Percentiles rank a stretch among this genome's conserved stretches.
Conservation (phyloP, 2,888 invertebrate species). For the Melanargia galathea region DNA sequence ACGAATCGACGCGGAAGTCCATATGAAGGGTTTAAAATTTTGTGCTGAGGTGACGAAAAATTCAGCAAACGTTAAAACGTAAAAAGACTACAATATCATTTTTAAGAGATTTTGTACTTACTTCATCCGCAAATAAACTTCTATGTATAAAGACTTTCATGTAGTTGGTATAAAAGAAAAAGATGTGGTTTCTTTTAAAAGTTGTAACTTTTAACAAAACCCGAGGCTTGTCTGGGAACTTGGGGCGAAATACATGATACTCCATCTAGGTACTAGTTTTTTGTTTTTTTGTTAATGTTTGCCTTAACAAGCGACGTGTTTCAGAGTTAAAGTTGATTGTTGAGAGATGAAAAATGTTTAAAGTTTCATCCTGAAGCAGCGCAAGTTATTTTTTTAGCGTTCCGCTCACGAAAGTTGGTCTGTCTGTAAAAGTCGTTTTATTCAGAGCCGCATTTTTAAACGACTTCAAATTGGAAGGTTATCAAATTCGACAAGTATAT, state of each 20-base stretch:
- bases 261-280: conserved; percentile 10
- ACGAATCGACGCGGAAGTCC: too few species aligned
- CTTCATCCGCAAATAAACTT: conserved; percentile 17
- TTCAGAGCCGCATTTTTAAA: too few species aligned
- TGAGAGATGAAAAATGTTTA: background rate
- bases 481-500: too few species aligned
- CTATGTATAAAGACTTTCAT: conserved; percentile 34
- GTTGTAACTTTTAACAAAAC: conserved; percentile 50
- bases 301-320: conserved; percentile 14
- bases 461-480: too few species aligned
- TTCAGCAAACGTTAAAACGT: background rate
- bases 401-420: too few species aligned
- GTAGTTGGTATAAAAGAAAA: conserved; percentile 44
- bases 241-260: conserved; percentile 28
- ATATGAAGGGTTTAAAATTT: too few species aligned
- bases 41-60: background rate
- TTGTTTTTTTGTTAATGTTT: conserved; percentile 15
- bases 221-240: conserved; percentile 42
- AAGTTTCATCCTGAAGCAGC: background rate
- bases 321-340: conserved; percentile 17
- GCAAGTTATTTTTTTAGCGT: background rate
- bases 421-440: too few species aligned
- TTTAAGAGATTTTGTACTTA: conserved; percentile 12
- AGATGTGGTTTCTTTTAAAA: conserved; percentile 55
- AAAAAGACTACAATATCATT: background rate